phyloP scores from a whole-genome alignment of 2,113 vertebrate species.

The Gambusia holbrooki region DNA sequence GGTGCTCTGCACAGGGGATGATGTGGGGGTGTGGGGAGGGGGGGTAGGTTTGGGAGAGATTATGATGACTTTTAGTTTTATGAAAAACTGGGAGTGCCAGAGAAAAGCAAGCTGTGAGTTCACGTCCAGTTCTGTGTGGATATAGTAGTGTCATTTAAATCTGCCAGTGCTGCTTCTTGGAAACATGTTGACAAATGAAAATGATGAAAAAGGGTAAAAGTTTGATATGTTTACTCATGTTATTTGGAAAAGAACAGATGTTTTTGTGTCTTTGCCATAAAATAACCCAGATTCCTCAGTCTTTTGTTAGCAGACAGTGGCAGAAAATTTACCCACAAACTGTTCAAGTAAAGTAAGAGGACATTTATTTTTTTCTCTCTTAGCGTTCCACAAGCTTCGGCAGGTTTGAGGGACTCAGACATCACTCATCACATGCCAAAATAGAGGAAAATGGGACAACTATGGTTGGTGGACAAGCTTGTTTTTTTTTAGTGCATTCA shows the following conservation, averaged over 20 bases:
- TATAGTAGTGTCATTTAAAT: neutral
- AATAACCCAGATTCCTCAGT: neutral
- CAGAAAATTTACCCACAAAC: neutral
- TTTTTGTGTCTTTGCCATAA: neutral
- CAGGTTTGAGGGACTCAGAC: conserved; percentile 84
- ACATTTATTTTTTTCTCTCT: neutral
- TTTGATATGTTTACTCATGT: neutral
- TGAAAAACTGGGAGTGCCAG: conserved; percentile 43
- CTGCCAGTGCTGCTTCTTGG: neutral
- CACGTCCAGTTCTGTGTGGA: neutral
- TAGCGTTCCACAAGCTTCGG: conserved; percentile 92
- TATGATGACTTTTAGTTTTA: conserved; percentile 69
- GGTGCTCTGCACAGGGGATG: conserved; percentile 40
- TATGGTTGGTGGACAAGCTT: conserved; percentile 63
- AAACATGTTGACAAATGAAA: neutral
- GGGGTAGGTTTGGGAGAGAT: conserved; percentile 41
- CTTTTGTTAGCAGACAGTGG: neutral
- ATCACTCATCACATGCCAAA: conserved; percentile 75
- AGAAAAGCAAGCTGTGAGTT: neutral
- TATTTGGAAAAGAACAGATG: too few relatives aligned
- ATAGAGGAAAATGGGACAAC: conserved; percentile 80
- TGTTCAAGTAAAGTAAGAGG: neutral
- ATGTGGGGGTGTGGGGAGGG: neutral
- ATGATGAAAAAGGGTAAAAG: neutral
- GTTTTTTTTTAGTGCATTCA: neutral